Base-by-base conservation (phyloP, 1,140 invertebrate genomes). In the Chrysopa pallens region DNA sequence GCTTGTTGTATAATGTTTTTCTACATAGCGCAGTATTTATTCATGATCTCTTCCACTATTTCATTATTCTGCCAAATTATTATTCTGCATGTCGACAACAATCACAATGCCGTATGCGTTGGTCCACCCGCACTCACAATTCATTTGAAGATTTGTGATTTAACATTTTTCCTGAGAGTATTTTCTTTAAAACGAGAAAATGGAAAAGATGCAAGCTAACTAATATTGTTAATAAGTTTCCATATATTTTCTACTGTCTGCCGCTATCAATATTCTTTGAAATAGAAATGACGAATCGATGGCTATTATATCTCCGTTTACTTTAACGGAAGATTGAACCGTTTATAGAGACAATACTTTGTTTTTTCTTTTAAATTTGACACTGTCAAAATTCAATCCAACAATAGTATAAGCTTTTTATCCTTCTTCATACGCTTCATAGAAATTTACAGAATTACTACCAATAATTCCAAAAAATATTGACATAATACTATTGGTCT, bases 171-270 rank as follows among this genome's bases (percentile, higher is more conserved):
- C 46, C 61, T 38, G 59, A 64, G 57, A 40, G 52, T 49, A 44
- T 44, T 23, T 46, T 55, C 50, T 46, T 56, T 48, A 39, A 61
- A 60, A 7, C 60, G 40, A 11, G 50, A 49, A 36, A 55, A 47
- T 4, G 55, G 54, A 46, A 42, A 56, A 7, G 57, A 52, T 14
- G 49, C 45, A 7, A 64, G 46, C n/a, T n/a, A n/a, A n/a, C 48
- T 63, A 56, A 52, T 57, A 58, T 40, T 51, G 42, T 12, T 62
- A 54, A 48, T 51, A 59, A 39, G 54, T 48, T 52, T 55, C 45
- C 6, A 58, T 46, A 47, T 59, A 44, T 44, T 51, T 47, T 39
- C 43, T 39, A 40, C 44, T 28, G 11, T 42, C 40, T 35, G 50
- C 41, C 36, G 48, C 35, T 31, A 49, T 46, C 29, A 42, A 45